Evolutionary conservation across 2,797 vertebrate species (phyloP).

Genomic region (Phrynocephalus vlangalii): DNA sequence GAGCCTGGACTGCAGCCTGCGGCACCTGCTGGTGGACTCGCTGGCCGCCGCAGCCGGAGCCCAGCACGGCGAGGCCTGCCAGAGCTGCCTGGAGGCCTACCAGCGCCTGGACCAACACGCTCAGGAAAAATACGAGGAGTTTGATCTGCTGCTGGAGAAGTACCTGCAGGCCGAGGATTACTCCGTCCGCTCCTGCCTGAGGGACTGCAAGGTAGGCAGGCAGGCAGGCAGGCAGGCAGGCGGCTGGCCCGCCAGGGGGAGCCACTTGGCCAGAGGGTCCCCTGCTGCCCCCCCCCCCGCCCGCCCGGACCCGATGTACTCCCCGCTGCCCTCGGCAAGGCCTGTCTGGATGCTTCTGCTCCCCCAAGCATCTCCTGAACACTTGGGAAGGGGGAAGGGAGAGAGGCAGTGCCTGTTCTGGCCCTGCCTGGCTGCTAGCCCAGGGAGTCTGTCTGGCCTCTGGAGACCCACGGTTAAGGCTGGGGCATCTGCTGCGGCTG

Average conservation of each 20-base stretch:
- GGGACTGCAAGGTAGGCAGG: conserved; percentile 83
- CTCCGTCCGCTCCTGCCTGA: conserved; percentile 84
- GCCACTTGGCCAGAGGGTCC: too few species aligned
- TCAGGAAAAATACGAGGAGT: conserved; percentile 92
- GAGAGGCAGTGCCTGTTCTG: too few species aligned
- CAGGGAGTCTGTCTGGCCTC: too few species aligned
- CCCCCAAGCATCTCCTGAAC: too few species aligned
- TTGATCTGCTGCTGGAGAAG: conserved; percentile 86
- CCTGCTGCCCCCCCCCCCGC: background rate
- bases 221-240: accelerated
- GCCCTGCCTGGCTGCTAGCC: too few species aligned
- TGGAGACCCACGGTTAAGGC: too few species aligned
- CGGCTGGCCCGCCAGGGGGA: too few species aligned
- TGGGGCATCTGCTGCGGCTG: too few species aligned
- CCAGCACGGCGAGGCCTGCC: conserved; percentile 82
- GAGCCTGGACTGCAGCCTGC: conserved; percentile 85
- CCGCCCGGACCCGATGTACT: too few species aligned
- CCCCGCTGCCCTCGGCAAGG: too few species aligned
- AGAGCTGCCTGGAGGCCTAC: conserved; percentile 85
- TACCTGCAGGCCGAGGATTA: conserved; percentile 86
- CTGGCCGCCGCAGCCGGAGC: conserved; percentile 74
- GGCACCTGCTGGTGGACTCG: conserved; percentile 82
- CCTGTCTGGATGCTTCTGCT: too few species aligned
- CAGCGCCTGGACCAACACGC: conserved; percentile 88
- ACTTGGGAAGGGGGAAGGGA: too few species aligned